Evolutionary conservation across 2,113 vertebrate species (phyloP).

Genomic region (Channa maculata): DNA sequence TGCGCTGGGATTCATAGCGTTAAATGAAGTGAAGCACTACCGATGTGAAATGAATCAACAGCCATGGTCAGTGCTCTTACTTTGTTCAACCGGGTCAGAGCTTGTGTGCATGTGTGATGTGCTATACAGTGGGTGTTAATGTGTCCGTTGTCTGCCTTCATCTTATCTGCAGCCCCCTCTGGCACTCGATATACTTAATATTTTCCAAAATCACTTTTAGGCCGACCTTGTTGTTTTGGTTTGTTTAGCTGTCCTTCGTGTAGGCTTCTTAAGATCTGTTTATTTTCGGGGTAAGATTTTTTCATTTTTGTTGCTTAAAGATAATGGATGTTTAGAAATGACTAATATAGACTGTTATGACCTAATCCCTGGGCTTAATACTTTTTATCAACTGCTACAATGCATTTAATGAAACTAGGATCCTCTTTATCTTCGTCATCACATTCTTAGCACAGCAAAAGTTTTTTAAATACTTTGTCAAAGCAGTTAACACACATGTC

Average conservation of each 20-base stretch:
- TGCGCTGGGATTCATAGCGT: slow-evolving; percentile 21
- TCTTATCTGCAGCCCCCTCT: slow-evolving; percentile 17
- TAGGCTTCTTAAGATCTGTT: neutral
- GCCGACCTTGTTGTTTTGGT: neutral
- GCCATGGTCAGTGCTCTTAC: slow-evolving; percentile 44
- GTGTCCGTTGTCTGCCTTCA: slow-evolving; percentile 33
- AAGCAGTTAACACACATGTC: too few species aligned
- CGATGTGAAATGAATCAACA: slow-evolving; percentile 66
- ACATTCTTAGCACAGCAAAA: too few species aligned
- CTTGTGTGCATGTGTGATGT: slow-evolving; percentile 15
- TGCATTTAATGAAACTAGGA: too few species aligned
- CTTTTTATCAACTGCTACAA: too few species aligned
- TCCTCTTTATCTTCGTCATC: too few species aligned
- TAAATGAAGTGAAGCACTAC: slow-evolving; percentile 25
- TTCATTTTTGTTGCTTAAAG: neutral
- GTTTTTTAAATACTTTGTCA: too few species aligned
- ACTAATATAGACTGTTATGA: too few species aligned
- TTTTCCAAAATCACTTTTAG: slow-evolving; percentile 12
- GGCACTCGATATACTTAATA: slow-evolving; percentile 10
- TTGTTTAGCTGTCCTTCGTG: neutral
- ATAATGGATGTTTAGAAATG: too few species aligned
- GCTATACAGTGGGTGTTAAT: slow-evolving; percentile 38
- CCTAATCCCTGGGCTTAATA: neutral
- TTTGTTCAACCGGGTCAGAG: slow-evolving; percentile 33
- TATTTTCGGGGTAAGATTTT: neutral